Evolutionary conservation across 2,888 invertebrate genomes (phyloP), one percentile per base, ranked within the genome.

Genomic region (Phengaris arion): DNA sequence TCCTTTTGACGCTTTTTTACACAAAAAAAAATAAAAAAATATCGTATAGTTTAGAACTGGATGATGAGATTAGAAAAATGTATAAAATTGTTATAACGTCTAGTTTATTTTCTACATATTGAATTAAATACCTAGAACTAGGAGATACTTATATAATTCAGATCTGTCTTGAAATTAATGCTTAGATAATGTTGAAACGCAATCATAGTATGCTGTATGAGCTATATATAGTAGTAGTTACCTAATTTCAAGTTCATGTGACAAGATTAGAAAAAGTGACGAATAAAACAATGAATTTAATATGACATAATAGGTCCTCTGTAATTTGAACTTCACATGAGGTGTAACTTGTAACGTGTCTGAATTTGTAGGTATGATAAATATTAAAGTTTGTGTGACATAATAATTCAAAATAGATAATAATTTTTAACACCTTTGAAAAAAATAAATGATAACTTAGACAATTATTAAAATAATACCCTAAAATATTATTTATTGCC

Each of bases 241-340:
- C 64, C 12, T 64, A 64, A 45, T 64, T 64, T 64, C 64, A 64
- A 64, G 64, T 64, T 64, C 64, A 64, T 64, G 64, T 35, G 64
- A 64, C 64, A 64, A 35, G 64, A 45, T 64, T 12, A 45, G 13
- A 35, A 12, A 48, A 12, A 45, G 64, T 64, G 35, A 45, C 35
- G 35, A 64, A 64, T 64, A 64, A 64, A 64, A 64, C 64, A 64
- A 64, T 45, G 0, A 13, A 12, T 64, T 13, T 64, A 6, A 15
- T 45, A 13, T 64, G 35, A 64, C 52, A 52, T 52, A 35, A 12
- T 5, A 35, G n/a, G n/a, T n/a, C n/a, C 2, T 64, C 35, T 12
- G 22, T 22, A 22, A 22, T 35, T 35, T 35, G 35, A 59, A 64
- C 45, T 6, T 64, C 6, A 35, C 35, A 64, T 35, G 64, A 64